Evolutionary conservation across 2,888 invertebrate species (phyloP), one percentile per base, ranked within the genome.

Genomic region (Acronicta psi): DNA sequence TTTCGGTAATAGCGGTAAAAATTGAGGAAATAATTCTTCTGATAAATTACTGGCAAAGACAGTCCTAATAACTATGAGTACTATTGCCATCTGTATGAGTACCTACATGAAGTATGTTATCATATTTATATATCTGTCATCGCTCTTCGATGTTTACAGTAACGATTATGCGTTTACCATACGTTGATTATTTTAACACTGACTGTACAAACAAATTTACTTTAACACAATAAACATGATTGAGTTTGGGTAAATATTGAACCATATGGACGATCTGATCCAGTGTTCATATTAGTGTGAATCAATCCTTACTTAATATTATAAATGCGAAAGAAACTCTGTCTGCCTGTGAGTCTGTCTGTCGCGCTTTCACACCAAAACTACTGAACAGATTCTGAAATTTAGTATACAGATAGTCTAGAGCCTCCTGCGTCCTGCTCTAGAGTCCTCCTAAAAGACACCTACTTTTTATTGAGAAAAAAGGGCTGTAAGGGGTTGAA

Each of bases 151-250:
- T 73, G 66, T 74, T 72, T 69, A 69, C 58, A 53, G 42, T 55
- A 43, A 61, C 61, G 54, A 73, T 73, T 61, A 68, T 68, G 50
- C 50, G 34, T 68, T 62, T 68, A 64, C 53, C 45, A 58, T 45
- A 29, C 44, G 34, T 53, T 62, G 58, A 72, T 75, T 74, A 63
- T 74, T 69, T 72, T 66, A 43, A 63, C 69, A 66, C 61, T 49
- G 42, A 17, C 23, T 59, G 36, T 70, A 18, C 55, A 67, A 63
- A 73, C 67, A 70, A 41, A 70, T 58, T 56, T 53, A 42, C 36
- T 11, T 23, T 16, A 16, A 25, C 50, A 65, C 31, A 75, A 75
- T 65, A 75, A 72, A 72, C 59, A 69, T 57, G 16, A 45, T 62
- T 41, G 52, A 70, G 42, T 37, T 54, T 9, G 37, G 34, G 52